These are phyloP conservation scores for Bothrops jararaca DNA, from an alignment of 2,113 vertebrate species.

Conservation along the genomic window DNA sequence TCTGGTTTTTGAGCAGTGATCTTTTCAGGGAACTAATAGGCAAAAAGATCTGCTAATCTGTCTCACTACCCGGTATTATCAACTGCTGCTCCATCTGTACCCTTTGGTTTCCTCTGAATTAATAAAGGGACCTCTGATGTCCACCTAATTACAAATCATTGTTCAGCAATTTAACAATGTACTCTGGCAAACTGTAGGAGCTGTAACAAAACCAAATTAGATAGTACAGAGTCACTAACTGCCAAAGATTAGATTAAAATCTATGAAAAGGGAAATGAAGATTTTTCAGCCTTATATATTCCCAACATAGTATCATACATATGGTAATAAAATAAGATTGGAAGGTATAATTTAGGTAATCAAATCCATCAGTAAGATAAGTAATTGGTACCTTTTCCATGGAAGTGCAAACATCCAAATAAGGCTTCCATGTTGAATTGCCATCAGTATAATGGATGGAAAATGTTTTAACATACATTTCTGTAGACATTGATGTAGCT, in stretches of 20 bases:
- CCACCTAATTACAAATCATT: background rate
- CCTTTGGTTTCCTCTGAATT: background rate
- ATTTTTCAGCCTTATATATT: background rate
- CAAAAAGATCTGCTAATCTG: background rate
- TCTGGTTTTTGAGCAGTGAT: background rate
- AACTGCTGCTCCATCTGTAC: background rate
- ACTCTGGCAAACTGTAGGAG: background rate
- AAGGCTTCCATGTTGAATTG: conserved; percentile 79
- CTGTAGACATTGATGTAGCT: conserved; percentile 72
- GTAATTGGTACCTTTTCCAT: conserved; percentile 72
- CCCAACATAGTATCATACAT: background rate
- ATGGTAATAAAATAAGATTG: background rate
- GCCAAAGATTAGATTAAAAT: background rate
- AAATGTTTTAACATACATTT: conserved; percentile 83
- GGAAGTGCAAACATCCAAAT: conserved; percentile 69
- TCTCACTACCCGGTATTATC: background rate
- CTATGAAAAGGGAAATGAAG: background rate
- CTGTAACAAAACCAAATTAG: background rate
- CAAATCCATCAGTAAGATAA: background rate
- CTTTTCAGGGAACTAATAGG: background rate
- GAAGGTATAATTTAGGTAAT: background rate
- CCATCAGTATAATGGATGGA: conserved; percentile 78
- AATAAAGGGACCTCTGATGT: background rate
- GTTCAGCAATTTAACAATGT: background rate
- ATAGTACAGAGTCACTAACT: background rate